Conservation (phyloP, 2,113 vertebrate genomes). For the Coregonus clupeaformis region DNA sequence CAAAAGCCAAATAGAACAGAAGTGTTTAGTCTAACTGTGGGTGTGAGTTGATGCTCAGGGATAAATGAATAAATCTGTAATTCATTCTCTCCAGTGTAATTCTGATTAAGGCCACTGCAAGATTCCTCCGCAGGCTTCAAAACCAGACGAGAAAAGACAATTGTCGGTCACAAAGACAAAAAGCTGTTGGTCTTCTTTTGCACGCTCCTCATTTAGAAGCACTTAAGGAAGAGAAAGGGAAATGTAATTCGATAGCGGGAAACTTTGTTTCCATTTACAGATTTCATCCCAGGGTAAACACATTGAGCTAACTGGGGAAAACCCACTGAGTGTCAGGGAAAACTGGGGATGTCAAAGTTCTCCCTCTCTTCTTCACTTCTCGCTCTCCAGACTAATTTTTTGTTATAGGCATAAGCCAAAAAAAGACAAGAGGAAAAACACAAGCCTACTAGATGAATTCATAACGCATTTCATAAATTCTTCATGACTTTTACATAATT, state of each 20-base stretch:
- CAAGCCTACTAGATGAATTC: conserved; percentile 78
- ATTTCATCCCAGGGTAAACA: conserved; percentile 67
- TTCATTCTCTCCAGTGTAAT: conserved; percentile 66
- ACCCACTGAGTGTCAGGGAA: conserved; percentile 71
- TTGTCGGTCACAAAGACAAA: conserved; percentile 58
- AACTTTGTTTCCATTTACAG: conserved; percentile 18
- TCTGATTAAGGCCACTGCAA: conserved; percentile 69
- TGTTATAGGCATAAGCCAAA: conserved; percentile 73
- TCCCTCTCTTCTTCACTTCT: conserved; percentile 8
- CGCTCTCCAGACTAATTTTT: conserved; percentile 55
- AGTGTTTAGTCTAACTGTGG: conserved; percentile 66
- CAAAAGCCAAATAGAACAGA: conserved; percentile 44
- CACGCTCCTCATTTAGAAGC: conserved; percentile 65
- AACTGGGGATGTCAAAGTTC: conserved; percentile 57
- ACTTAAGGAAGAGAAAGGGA: conserved; percentile 64
- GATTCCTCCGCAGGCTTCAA: conserved; percentile 66
- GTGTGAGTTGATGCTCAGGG: conserved; percentile 64
- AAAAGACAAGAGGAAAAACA: conserved; percentile 55
- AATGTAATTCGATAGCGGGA: conserved; percentile 60
- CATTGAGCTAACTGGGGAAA: conserved; percentile 40
- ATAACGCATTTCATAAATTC: conserved; percentile 99
- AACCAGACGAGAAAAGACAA: conserved; percentile 60
- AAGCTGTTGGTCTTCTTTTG: conserved; percentile 49
- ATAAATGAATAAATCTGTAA: conserved; percentile 55
- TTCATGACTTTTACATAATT: conserved; percentile 92